Evolutionary conservation across 2,113 vertebrate genomes (phyloP), one percentile per base, ranked within the genome.

Genomic region (Rhabdomys dilectus): DNA sequence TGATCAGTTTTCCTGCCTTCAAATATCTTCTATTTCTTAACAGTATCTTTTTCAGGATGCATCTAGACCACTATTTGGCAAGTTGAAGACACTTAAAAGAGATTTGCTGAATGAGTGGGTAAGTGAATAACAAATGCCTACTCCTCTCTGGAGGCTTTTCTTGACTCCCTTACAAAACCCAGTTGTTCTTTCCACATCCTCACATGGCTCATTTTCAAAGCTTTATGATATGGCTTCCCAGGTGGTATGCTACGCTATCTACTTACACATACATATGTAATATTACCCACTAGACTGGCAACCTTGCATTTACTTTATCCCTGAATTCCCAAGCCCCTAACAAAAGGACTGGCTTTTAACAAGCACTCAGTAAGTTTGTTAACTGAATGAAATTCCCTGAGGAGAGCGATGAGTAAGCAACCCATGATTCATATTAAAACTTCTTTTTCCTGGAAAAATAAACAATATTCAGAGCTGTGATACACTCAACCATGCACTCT

Each of bases 381-480:
- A 97, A 96, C 72, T 96, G 81, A 97, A 97, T 92, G 76, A 97
- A 97, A 95, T 92, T 97, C 96, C 94, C 92, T 87, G 16, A 95
- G 91, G 88, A 97, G 68, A 86, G 21, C 53, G 26, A 96, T 91
- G 94, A 97, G 72, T 95, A 97, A 97, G 90, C 80, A 53, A 95
- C 45, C 94, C 64, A 91, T 58, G 88, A 98, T 86, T 97, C 91
- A 92, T 77, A 97, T 56, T 93, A 96, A 96, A 94, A 96, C 80
- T 97, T 96, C 29, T 92, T 94, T 96, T 93, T 95, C 76, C 94
- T 95, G 19, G 6, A 95, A 88, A 96, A 96, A 97, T 88, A 97
- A 97, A 96, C 87, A 95, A 90, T 22, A 92, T 95, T 93, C 72
- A 86, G 81, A 96, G 82, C 70, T 96, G 72, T 93, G 76, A 97